Evolutionary conservation across 64 coral and sea anemone genomes (phyloP), one percentile per base, ranked within the genome.

Genomic region (Acropora tenuis): DNA sequence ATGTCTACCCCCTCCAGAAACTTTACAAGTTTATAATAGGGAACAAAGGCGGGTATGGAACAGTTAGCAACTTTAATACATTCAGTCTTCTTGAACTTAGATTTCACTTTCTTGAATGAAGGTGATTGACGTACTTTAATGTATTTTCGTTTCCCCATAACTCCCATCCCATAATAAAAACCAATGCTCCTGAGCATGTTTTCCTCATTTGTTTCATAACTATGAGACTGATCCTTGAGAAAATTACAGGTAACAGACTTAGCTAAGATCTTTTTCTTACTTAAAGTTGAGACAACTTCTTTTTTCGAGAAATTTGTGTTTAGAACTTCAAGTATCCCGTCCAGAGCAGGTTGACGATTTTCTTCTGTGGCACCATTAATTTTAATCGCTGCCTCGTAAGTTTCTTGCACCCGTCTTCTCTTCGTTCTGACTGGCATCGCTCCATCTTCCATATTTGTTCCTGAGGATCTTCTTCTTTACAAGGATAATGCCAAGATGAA

Each of bases 81-180:
- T 50, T 12, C 65, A 74, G 66, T 52, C 66, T 89, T 94, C 79
- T 67, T 94, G 46, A 75, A 75, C 47, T 84, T 88, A 40, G 61
- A 69, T 76, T 76, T 75, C 9, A 75, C 74, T 63, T 84, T 91
- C 69, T 89, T 90, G 65, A 84, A 89, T 50, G 87, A 82, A 50
- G 75, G 67, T 79, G 87, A 43, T 60, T 47, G 88, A 73, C 83
- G 83, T 16, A 59, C 66, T 46, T 78, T 50, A 15, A 43, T 88
- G 41, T 89, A 94, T 79, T 94, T 94, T 18, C 65, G 49, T 58
- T 94, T 89, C 20, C 92, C 92, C 87, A 84, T 94, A 46, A 94
- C 79, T 47, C 92, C 73, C 55, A 76, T 94, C 55, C 52, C 83
- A 94, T 83, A 94, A 88, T 94, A 94, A 12, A 76, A 69, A 59